phyloP scores from a whole-genome alignment of 2,888 invertebrate species.

The Meghimatium bilineatum region DNA sequence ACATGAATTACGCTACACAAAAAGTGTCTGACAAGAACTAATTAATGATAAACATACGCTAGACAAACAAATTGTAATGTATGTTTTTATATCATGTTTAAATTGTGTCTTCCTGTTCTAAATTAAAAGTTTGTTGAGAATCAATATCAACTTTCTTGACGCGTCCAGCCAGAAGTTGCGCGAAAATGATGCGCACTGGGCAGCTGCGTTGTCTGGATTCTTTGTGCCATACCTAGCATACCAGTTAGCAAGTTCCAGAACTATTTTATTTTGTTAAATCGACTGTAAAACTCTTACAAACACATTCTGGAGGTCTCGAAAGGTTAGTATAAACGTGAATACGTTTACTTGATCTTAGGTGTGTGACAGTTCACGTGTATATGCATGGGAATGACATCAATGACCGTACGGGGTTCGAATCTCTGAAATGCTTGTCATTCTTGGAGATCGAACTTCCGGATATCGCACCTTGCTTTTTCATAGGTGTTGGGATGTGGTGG shows the following conservation, averaged over 20 bases:
- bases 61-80: neutral
- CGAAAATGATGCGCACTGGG: constrained; percentile 70
- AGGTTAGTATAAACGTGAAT: constrained; percentile 78
- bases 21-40: neutral
- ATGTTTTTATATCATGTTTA: neutral
- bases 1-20: neutral
- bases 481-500: constrained; percentile 17
- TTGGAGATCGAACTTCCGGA: constrained; percentile 75
- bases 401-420: constrained; percentile 75
- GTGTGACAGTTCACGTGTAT: constrained; percentile 56
- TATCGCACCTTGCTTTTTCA: constrained; percentile 43
- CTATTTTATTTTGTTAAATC: constrained; percentile 58
- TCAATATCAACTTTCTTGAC: constrained; percentile 11
- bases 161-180: constrained; percentile 67
- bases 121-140: constrained; percentile 37
- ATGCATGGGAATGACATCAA: constrained; percentile 67
- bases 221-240: constrained; percentile 98
- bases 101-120: neutral
- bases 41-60: neutral
- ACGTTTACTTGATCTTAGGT: constrained; percentile 48
- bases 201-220: constrained; percentile 93
- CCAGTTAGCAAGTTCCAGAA: constrained; percentile 81
- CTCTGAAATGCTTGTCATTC: constrained; percentile 77
- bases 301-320: constrained; percentile 83
- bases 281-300: constrained; percentile 80